These are phyloP conservation scores for Otolemur crassicaudatus DNA, from an alignment of 2,797 vertebrate species.

Conservation along the genomic window DNA sequence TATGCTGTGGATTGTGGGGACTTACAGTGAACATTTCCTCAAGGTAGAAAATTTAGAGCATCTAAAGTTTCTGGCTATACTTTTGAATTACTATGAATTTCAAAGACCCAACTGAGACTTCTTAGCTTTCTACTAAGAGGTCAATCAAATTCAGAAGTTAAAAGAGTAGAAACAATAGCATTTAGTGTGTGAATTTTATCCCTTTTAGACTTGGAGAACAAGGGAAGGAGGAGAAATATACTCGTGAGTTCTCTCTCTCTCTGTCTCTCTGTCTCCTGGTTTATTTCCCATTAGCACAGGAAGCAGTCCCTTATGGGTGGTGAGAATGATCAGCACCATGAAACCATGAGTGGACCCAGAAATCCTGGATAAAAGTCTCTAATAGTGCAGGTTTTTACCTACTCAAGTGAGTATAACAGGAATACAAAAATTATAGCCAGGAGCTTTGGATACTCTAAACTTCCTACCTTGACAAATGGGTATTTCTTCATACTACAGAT, in stretches of 20 bases:
- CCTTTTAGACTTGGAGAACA: neutral
- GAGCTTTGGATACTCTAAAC: neutral
- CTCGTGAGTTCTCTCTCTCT: neutral
- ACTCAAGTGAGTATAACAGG: neutral
- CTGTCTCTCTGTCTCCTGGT: neutral
- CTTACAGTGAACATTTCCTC: neutral
- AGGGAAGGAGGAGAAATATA: neutral
- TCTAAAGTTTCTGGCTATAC: no score
- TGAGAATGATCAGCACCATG: neutral
- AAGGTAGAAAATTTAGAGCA: no score
- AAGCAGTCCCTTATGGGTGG: neutral
- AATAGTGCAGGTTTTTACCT: neutral
- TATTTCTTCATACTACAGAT: neutral
- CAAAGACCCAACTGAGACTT: neutral
- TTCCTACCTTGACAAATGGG: neutral
- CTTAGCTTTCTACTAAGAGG: neutral
- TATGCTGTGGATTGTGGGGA: neutral
- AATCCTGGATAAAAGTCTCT: neutral
- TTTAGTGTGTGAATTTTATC: neutral
- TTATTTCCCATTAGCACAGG: neutral
- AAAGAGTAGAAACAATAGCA: neutral
- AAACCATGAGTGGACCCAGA: neutral
- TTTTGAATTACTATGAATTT: constrained; percentile 9
- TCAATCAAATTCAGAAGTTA: constrained; percentile 6
- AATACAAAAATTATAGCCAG: neutral